Conservation (phyloP, 2,113 vertebrate species). For the Mesitornis unicolor region DNA sequence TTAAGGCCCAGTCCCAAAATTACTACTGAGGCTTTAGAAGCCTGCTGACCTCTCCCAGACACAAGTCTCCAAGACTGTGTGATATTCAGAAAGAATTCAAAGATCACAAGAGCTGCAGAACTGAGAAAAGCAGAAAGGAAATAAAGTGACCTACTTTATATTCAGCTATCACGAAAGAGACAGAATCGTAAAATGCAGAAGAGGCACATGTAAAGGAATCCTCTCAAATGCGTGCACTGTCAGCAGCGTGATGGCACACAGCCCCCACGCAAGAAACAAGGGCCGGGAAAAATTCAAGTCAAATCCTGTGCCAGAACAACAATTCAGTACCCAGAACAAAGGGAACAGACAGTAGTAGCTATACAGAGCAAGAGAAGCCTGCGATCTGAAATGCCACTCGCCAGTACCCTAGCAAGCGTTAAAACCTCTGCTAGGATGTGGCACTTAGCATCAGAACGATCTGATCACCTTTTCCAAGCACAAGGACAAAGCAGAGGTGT, state of each 20-base stretch:
- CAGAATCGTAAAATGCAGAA: not conserved
- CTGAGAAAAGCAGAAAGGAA: not conserved
- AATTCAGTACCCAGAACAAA: not conserved
- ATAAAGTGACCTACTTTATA: constrained; percentile 42
- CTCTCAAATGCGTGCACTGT: not conserved
- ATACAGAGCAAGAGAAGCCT: not conserved
- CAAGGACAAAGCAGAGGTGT: not conserved
- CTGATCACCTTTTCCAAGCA: accelerated
- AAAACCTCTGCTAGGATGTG: not conserved
- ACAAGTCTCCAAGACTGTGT: not conserved
- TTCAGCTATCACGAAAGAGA: not conserved
- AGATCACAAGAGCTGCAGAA: constrained; percentile 11
- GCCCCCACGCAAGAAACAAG: not conserved
- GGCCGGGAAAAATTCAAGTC: not conserved
- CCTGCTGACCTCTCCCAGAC: not conserved
- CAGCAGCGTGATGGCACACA: not conserved
- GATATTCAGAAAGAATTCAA: not conserved
- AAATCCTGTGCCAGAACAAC: not conserved
- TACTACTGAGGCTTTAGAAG: not conserved
- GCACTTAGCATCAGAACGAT: not conserved
- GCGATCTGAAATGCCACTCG: not conserved
- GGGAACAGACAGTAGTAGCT: not conserved
- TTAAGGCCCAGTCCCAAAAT: not conserved
- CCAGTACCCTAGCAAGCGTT: not conserved
- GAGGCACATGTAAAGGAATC: not conserved